Percentiles rank a stretch among this genome's conserved stretches.
Evolutionary conservation across 2,888 invertebrate species (phyloP).

Genomic region (Subacronicta megacephala): DNA sequence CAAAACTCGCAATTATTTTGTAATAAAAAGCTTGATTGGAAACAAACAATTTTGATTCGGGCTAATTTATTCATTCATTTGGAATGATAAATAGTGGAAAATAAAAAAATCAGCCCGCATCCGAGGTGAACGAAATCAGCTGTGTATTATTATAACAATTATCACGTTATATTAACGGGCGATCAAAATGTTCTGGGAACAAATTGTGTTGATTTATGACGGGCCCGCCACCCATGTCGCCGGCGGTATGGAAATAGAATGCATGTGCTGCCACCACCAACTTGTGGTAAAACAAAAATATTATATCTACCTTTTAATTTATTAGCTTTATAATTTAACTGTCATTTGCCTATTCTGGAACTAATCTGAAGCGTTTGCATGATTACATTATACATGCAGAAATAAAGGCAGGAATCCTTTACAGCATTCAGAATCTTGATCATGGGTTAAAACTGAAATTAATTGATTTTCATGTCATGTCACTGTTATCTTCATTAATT

Average conservation of each 20-base stretch:
- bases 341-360: slow-evolving; percentile 4
- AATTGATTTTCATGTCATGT: slow-evolving; percentile 1
- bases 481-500: slow-evolving; percentile 14
- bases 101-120: slow-evolving; percentile 53
- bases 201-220: slow-evolving; percentile 83
- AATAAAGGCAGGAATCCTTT: too few species aligned
- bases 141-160: slow-evolving; percentile 69
- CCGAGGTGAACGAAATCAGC: slow-evolving; percentile 57
- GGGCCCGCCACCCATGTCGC: slow-evolving; percentile 80
- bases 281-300: slow-evolving; percentile 49
- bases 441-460: too few species aligned
- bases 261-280: slow-evolving; percentile 55
- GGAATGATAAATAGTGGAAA: slow-evolving; percentile 23
- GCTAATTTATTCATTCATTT: slow-evolving; percentile 22
- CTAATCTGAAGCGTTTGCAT: background rate
- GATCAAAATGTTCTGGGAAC: slow-evolving; percentile 75
- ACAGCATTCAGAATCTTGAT: too few species aligned
- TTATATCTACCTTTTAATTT: slow-evolving; percentile 27
- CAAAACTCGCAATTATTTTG: slow-evolving; percentile 31
- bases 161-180: slow-evolving; percentile 69
- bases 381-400: background rate
- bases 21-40: slow-evolving; percentile 25
- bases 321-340: slow-evolving; percentile 8
- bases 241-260: slow-evolving; percentile 74
- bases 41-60: slow-evolving; percentile 28